phyloP scores from a whole-genome alignment of 1,140 invertebrate species.

The Proales similis region DNA sequence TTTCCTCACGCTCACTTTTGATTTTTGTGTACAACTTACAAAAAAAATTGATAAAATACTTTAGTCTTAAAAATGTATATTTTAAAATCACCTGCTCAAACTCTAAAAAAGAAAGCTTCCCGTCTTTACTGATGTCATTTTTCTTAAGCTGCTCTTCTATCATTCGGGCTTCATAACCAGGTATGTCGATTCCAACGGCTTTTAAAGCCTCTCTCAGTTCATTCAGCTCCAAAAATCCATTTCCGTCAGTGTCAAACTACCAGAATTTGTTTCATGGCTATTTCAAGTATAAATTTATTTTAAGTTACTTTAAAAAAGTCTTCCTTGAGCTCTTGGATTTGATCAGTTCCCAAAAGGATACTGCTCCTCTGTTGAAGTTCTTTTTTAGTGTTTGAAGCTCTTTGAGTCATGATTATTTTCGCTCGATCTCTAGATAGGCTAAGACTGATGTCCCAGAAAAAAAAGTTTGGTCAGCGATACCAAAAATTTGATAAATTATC shows the following conservation, averaged over 20 bases:
- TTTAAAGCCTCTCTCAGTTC: conserved; percentile 84
- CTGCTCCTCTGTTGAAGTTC: too few relatives aligned
- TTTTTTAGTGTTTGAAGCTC: too few relatives aligned
- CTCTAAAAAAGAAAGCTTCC: conserved; percentile 71
- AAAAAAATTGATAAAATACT: background rate
- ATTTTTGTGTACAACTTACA: conserved; percentile 13
- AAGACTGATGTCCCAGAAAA: too few relatives aligned
- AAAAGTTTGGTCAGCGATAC: too few relatives aligned
- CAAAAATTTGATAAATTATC: too few relatives aligned
- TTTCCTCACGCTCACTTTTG: conserved; percentile 1
- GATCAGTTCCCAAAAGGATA: conserved; percentile 22
- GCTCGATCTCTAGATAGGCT: too few relatives aligned
- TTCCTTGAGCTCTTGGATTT: conserved; percentile 30
- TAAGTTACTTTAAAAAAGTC: conserved; percentile 30
- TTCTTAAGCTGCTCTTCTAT: conserved; percentile 78
- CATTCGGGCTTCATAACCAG: conserved; percentile 79
- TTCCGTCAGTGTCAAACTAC: conserved; percentile 73
- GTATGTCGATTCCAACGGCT: conserved; percentile 80
- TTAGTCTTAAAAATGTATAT: background rate
- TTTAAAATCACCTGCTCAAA: conserved; percentile 62
- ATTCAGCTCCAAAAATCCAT: conserved; percentile 77
- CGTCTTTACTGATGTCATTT: conserved; percentile 62
- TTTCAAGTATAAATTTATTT: background rate
- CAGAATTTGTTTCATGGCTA: too few relatives aligned
- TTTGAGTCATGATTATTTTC: too few relatives aligned